phyloP scores from a whole-genome alignment of 2,113 vertebrate genomes.

The Amphiprion percula region DNA sequence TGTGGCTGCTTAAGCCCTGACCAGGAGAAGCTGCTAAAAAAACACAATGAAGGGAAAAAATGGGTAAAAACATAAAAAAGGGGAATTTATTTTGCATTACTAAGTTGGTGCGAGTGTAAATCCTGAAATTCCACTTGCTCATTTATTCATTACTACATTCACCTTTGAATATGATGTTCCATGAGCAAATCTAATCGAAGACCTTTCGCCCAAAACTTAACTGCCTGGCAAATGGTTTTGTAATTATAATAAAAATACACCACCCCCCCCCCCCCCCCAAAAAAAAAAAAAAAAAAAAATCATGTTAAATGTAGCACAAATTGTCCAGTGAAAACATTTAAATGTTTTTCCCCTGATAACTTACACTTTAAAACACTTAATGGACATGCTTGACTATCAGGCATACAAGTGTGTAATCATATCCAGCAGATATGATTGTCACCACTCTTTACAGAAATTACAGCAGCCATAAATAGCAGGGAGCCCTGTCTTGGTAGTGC shows the following conservation, averaged over 20 bases:
- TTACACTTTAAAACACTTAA: constrained; percentile 51
- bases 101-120: neutral
- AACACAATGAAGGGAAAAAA: neutral
- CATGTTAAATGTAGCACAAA: neutral
- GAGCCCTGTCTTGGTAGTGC: constrained; percentile 22
- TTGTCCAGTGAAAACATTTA: constrained; percentile 3
- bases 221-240: neutral
- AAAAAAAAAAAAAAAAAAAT: neutral
- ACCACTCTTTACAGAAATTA: constrained; percentile 69
- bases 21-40: neutral
- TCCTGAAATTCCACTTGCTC: neutral
- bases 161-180: neutral
- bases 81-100: neutral
- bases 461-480: constrained; percentile 70
- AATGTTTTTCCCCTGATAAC: constrained; percentile 21
- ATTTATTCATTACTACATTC: neutral
- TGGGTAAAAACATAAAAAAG: neutral
- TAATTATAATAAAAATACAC: neutral
- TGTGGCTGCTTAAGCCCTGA: neutral
- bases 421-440: constrained; percentile 71
- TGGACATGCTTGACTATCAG: constrained; percentile 50
- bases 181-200: neutral
- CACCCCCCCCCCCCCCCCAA: neutral
- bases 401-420: constrained; percentile 56
- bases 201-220: neutral